Conservation (phyloP, 2,888 invertebrate species). For the Acanthopleura granulata region DNA sequence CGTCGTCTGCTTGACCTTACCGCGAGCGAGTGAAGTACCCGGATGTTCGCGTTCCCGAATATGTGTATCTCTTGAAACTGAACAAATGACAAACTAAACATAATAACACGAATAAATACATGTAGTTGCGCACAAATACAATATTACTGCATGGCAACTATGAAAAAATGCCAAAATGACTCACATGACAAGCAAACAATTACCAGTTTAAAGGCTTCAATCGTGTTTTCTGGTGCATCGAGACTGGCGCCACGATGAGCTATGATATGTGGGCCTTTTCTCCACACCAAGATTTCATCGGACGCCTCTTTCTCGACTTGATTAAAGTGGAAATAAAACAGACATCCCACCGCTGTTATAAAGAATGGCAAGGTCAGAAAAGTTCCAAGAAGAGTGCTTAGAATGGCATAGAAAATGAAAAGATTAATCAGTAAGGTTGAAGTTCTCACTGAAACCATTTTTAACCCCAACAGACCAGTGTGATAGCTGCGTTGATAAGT, state of each 20-base stretch:
- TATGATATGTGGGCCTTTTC: constrained; percentile 68
- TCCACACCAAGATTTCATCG: neutral
- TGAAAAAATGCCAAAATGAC: neutral
- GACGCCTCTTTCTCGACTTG: neutral
- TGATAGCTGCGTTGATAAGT: no score
- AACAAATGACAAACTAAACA: no score
- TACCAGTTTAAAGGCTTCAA: constrained; percentile 78
- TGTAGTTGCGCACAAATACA: no score
- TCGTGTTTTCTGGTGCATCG: constrained; percentile 86
- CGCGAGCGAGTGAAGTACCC: no score
- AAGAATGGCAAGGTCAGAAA: neutral
- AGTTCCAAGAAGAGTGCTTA: neutral
- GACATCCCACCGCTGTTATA: neutral
- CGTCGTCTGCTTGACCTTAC: no score
- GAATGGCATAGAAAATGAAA: neutral
- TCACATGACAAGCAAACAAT: constrained; percentile 17
- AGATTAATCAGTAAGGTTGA: neutral
- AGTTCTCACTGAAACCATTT: constrained; percentile 13
- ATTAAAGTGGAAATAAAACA: neutral
- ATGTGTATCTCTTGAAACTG: no score
- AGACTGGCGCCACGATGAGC: constrained; percentile 83
- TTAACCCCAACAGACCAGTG: neutral
- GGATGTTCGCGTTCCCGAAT: no score
- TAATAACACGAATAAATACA: no score
- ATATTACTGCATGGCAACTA: neutral